phyloP scores from a whole-genome alignment of 37 sponge, comb jelly and placozoan genomes.

The Beroe forskalii region DNA sequence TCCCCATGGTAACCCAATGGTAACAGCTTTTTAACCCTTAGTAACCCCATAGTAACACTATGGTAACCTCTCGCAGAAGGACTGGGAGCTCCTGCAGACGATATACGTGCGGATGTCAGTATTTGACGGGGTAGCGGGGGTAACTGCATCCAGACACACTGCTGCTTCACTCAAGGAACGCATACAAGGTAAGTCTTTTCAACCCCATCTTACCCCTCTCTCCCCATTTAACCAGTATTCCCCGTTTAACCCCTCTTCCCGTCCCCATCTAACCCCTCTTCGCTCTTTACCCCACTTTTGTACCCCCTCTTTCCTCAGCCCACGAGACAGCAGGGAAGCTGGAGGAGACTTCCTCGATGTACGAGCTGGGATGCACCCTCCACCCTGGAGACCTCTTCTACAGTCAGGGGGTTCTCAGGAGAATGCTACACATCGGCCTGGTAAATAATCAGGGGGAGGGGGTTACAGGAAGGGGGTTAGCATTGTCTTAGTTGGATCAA shows the following conservation, averaged over 20 bases:
- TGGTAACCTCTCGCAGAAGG: too few species aligned
- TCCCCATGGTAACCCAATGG: too few species aligned
- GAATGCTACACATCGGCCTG: constrained; percentile 25
- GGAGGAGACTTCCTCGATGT: constrained; percentile 21
- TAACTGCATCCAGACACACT: constrained; percentile 34
- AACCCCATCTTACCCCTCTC: too few species aligned
- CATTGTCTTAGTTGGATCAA: too few species aligned
- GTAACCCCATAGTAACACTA: too few species aligned
- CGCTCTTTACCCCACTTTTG: background rate
- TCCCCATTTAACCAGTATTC: background rate
- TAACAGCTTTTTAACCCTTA: too few species aligned
- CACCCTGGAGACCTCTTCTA: constrained; percentile 4
- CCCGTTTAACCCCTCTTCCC: background rate
- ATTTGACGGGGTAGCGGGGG: constrained; percentile 46
- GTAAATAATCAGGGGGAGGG: too few species aligned
- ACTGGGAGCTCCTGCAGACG: constrained; percentile 44
- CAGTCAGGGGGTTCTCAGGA: background rate
- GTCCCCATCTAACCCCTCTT: background rate
- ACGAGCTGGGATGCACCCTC: constrained; percentile 20
- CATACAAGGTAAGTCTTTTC: constrained; percentile 42
- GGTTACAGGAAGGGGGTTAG: too few species aligned
- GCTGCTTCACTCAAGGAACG: constrained; percentile 32
- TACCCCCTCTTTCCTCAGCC: constrained; percentile 1
- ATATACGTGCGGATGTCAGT: constrained; percentile 2
- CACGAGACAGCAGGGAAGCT: constrained; percentile 26